A percentile compares a stretch with the other conserved stretches of the same genome.
phyloP scores from a whole-genome alignment of 2,888 invertebrate genomes.

The Itoplectis maculator region DNA sequence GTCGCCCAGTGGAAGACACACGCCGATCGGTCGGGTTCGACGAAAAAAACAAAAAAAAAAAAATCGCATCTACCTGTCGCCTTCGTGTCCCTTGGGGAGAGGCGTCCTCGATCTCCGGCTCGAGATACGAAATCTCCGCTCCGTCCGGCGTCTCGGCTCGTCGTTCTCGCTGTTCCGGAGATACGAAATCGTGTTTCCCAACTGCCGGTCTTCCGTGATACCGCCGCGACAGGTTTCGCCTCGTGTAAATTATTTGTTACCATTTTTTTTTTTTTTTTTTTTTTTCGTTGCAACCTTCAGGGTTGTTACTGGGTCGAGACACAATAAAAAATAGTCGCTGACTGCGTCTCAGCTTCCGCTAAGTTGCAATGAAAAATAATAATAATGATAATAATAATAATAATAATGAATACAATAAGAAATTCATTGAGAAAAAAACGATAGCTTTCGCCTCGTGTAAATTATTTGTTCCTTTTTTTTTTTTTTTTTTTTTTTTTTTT shows the following conservation, averaged over 20 bases:
- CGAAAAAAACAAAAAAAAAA: slow-evolving; percentile 36
- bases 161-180: slow-evolving; percentile 49
- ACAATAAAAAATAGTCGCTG: not conserved
- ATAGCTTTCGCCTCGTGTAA: slow-evolving; percentile 2
- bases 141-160: slow-evolving; percentile 19
- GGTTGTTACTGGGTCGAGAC: slow-evolving; percentile 36
- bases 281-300: not conserved
- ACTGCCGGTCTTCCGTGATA: slow-evolving; percentile 58
- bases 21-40: slow-evolving; percentile 32
- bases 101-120: slow-evolving; percentile 41
- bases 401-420: too few relatives aligned
- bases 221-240: slow-evolving; percentile 8
- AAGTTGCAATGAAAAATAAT: too few relatives aligned
- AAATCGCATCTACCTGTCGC: slow-evolving; percentile 47
- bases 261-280: slow-evolving; percentile 16
- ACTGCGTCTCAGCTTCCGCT: slow-evolving; percentile 8
- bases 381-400: too few relatives aligned
- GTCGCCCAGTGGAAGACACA: slow-evolving; percentile 5
- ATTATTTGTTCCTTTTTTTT: slow-evolving; percentile 26
- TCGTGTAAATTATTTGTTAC: slow-evolving; percentile 23
- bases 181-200: slow-evolving; percentile 56
- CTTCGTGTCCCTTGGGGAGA: slow-evolving; percentile 16
- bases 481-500: slow-evolving; percentile 19
- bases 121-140: slow-evolving; percentile 54
- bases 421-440: too few relatives aligned